phyloP scores from a whole-genome alignment of 2,888 invertebrate genomes.

The Trichogramma evanescens region DNA sequence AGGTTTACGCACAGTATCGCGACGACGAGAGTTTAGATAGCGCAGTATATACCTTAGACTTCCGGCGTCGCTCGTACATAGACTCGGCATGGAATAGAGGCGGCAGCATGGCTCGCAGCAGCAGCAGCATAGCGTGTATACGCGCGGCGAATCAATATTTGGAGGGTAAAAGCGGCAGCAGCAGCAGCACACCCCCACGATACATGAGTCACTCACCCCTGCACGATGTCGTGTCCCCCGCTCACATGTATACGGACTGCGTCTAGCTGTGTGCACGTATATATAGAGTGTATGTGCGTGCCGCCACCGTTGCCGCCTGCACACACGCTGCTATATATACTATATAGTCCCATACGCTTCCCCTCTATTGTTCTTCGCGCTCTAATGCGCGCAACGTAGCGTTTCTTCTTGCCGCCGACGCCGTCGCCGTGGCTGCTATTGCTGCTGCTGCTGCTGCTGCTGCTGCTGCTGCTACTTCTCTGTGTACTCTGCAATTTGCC shows the following conservation, averaged over 20 bases:
- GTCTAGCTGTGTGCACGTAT: background rate
- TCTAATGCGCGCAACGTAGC: slow-evolving; percentile 11
- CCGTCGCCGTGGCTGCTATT: background rate
- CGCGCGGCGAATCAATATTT: slow-evolving; percentile 42
- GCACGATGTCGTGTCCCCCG: background rate
- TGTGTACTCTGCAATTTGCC: no score
- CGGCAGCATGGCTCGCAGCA: background rate
- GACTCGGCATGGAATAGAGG: no score
- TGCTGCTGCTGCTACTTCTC: background rate
- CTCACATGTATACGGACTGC: background rate
- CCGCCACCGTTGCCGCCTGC: background rate
- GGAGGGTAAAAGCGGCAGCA: slow-evolving; percentile 31
- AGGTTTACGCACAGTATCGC: no score
- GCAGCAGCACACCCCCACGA: slow-evolving; percentile 33
- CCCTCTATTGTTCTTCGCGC: slow-evolving; percentile 18
- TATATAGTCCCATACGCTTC: background rate
- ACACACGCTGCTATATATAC: background rate
- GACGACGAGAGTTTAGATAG: slow-evolving; percentile 12
- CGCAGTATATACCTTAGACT: slow-evolving; percentile 12
- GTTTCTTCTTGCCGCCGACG: background rate
- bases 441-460: background rate
- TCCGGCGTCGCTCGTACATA: background rate
- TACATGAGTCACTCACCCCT: slow-evolving; percentile 45
- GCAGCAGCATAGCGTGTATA: slow-evolving; percentile 9
- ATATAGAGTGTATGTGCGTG: background rate